Percentiles rank a stretch among this genome's conserved stretches.
Conservation (phyloP, 2,797 vertebrate genomes). For the Tokudaia tokunoshimensis region DNA sequence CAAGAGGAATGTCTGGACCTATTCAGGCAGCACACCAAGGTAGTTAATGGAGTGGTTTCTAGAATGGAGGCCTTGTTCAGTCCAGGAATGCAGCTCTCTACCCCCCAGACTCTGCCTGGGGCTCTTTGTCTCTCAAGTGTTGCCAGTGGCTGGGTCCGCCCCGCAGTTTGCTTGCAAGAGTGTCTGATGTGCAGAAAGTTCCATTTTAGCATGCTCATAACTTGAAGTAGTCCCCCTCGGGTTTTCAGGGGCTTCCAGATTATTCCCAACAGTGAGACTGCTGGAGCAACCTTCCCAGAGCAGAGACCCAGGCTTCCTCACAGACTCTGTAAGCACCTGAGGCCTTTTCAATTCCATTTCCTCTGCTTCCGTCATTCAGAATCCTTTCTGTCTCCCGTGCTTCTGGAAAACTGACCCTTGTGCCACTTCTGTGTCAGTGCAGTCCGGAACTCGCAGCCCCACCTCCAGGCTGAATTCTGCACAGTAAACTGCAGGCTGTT, state of each 20-base stretch:
- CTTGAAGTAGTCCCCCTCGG: not conserved
- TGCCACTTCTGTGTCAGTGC: not conserved
- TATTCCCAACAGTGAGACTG: not conserved
- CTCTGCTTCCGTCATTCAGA: not conserved
- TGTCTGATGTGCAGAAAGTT: not conserved
- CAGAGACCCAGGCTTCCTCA: not conserved
- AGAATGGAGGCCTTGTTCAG: not conserved
- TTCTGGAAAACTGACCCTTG: not conserved
- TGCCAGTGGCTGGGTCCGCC: not conserved
- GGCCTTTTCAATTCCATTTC: not conserved
- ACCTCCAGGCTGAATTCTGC: not conserved
- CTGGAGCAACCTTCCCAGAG: not conserved
- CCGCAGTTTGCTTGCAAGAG: not conserved
- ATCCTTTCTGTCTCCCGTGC: not conserved
- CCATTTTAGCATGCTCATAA: not conserved
- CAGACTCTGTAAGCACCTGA: not conserved
- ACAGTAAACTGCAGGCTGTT: not conserved
- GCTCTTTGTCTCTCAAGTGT: not conserved
- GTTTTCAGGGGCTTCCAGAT: not conserved
- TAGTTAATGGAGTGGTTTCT: not conserved
- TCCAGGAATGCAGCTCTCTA: not conserved
- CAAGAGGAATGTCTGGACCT: slow-evolving; percentile 4
- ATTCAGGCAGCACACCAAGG: not conserved
- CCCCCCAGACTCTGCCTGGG: not conserved
- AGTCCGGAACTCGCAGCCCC: not conserved